phyloP scores from a whole-genome alignment of 1,140 invertebrate genomes.

The Drosophila navojoa region DNA sequence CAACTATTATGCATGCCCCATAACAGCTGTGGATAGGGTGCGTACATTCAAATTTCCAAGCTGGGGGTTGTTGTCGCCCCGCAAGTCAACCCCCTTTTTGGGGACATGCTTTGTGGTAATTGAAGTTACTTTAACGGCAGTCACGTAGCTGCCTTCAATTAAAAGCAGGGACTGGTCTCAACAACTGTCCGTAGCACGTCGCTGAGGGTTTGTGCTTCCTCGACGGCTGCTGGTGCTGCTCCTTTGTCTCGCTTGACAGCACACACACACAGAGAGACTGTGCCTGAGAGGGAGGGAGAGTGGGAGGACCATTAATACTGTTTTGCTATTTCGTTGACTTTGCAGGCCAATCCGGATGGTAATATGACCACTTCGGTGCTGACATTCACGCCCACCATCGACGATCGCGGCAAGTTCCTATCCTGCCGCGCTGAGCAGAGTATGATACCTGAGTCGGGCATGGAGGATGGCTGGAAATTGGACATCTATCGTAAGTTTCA shows the following conservation, averaged over 20 bases:
- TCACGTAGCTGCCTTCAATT: slow-evolving; percentile 76
- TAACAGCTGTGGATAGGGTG: slow-evolving; percentile 36
- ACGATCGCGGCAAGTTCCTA: slow-evolving; percentile 92
- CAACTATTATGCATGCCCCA: slow-evolving; percentile 18
- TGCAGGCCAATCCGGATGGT: slow-evolving; percentile 90
- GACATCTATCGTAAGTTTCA: slow-evolving; percentile 92
- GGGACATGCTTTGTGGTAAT: slow-evolving; percentile 77
- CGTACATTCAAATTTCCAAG: slow-evolving; percentile 65
- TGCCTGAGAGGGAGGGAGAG: too few species aligned
- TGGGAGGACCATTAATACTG: slow-evolving; percentile 46
- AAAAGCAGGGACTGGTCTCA: slow-evolving; percentile 60
- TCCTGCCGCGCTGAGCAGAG: slow-evolving; percentile 92
- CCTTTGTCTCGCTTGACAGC: slow-evolving; percentile 53
- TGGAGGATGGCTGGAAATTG: slow-evolving; percentile 92
- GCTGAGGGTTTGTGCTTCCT: not conserved
- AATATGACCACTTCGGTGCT: slow-evolving; percentile 93
- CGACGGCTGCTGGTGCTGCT: too few species aligned
- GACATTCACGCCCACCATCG: slow-evolving; percentile 91
- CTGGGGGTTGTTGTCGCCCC: slow-evolving; percentile 34
- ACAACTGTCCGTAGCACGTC: slow-evolving; percentile 55
- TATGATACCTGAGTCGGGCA: slow-evolving; percentile 88
- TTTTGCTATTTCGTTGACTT: slow-evolving; percentile 38
- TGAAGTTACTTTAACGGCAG: slow-evolving; percentile 74
- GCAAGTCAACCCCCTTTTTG: slow-evolving; percentile 28
- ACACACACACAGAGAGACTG: too few species aligned